Evolutionary conservation across 2,797 vertebrate species (phyloP).

Genomic region (Epinephelus awoara): DNA sequence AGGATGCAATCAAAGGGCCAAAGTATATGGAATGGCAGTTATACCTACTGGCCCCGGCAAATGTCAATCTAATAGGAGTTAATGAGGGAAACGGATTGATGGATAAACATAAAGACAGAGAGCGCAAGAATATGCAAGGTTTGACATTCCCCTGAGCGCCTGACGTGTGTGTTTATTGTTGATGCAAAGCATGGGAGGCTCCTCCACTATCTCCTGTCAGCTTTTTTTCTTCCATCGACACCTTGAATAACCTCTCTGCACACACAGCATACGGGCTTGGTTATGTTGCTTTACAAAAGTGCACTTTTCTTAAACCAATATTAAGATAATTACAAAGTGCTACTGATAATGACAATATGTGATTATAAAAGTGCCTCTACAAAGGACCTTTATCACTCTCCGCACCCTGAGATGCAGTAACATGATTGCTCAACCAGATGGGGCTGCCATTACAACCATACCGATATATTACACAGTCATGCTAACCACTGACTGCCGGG

Average conservation of each 20-base stretch:
- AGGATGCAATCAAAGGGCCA: slow-evolving; percentile 43
- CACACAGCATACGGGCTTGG: too few relatives aligned
- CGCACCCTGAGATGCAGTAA: slow-evolving; percentile 20
- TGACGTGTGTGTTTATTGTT: neutral
- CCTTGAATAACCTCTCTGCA: neutral
- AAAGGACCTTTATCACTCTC: slow-evolving; percentile 8
- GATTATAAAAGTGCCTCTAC: neutral
- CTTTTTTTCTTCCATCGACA: neutral
- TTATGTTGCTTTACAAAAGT: neutral
- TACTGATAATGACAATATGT: too few relatives aligned
- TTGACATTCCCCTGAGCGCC: neutral
- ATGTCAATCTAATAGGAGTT: slow-evolving; percentile 11
- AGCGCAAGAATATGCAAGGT: neutral
- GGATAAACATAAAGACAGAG: neutral
- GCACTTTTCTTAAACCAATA: neutral
- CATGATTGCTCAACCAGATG: slow-evolving; percentile 38
- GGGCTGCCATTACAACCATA: slow-evolving; percentile 23
- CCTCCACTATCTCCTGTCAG: slow-evolving; percentile 8
- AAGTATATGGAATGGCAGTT: neutral
- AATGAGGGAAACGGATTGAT: neutral
- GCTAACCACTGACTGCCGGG: neutral
- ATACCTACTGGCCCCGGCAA: neutral
- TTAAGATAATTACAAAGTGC: too few relatives aligned
- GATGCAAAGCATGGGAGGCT: neutral
- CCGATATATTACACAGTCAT: neutral